Percentiles rank a stretch among this genome's conserved stretches.
Conservation (phyloP, 2,797 vertebrate genomes). For the Pangasius mekongensis region DNA sequence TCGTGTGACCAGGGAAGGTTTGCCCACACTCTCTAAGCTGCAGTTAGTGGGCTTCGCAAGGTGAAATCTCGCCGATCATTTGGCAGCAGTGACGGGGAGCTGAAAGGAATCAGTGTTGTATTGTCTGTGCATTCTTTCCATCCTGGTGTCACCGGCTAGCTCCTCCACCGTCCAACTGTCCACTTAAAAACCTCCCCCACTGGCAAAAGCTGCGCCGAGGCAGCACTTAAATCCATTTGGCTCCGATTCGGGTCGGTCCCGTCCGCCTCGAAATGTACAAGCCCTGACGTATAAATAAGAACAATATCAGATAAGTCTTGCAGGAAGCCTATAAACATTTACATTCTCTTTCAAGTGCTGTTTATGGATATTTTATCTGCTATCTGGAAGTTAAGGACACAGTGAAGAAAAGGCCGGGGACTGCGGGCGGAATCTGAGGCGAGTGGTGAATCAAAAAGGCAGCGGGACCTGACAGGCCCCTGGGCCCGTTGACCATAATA, state of each 20-base stretch:
- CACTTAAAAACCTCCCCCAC: conserved; percentile 61
- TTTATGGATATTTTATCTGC: conserved; percentile 72
- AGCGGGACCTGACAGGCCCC: conserved; percentile 59
- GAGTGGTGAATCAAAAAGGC: conserved; percentile 64
- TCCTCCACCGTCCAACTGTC: conserved; percentile 60
- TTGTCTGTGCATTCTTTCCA: conserved; percentile 62
- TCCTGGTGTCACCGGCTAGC: conserved; percentile 56
- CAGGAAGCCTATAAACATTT: conserved; percentile 71
- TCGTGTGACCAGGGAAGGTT: not conserved
- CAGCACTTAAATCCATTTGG: conserved; percentile 61
- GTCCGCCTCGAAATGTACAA: conserved; percentile 54
- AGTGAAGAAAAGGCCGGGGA: conserved; percentile 56
- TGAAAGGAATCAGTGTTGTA: conserved; percentile 46
- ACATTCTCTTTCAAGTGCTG: conserved; percentile 73
- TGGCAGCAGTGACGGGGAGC: conserved; percentile 28
- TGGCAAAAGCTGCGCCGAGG: conserved; percentile 47
- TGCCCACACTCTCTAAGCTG: not conserved
- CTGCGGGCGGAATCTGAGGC: conserved; percentile 56
- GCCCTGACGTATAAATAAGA: conserved; percentile 65
- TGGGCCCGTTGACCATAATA: conserved; percentile 68
- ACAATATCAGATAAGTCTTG: conserved; percentile 71
- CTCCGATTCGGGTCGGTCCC: conserved; percentile 54
- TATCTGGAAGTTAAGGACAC: conserved; percentile 66
- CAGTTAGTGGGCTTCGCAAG: conserved; percentile 17
- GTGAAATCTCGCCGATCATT: conserved; percentile 27